A percentile compares a stretch with the other conserved stretches of the same genome.
Conservation (phyloP, 2,797 vertebrate genomes). For the Orientallactaga sibirica region DNA sequence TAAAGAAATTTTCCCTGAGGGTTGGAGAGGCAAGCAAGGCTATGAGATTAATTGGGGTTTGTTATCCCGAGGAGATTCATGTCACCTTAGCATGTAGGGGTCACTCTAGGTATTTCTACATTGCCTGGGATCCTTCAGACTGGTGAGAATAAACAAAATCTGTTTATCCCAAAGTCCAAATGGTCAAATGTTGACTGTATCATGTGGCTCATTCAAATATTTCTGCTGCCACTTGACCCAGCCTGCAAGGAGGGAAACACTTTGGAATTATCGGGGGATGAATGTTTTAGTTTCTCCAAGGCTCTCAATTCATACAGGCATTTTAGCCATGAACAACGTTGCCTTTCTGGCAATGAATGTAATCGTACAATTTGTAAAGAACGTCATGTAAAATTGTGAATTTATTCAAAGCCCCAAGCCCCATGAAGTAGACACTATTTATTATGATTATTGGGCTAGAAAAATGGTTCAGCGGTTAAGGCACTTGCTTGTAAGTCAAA, state of each 20-base stretch:
- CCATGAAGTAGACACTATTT: background rate
- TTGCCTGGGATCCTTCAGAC: background rate
- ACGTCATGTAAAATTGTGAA: background rate
- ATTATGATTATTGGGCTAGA: background rate
- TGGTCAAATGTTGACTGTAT: background rate
- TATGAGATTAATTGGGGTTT: background rate
- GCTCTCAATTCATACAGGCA: background rate
- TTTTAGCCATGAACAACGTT: constrained; percentile 32
- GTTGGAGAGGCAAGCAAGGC: background rate
- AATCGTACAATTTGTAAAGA: constrained; percentile 2
- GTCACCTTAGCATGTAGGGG: background rate
- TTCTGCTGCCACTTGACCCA: constrained; percentile 18
- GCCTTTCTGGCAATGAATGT: background rate
- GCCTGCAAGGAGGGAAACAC: background rate
- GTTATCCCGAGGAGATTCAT: background rate
- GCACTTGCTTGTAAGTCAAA: too few species aligned
- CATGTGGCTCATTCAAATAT: background rate
- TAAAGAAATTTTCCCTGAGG: background rate
- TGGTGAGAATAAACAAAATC: constrained; percentile 5
- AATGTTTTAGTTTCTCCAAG: background rate
- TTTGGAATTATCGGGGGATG: background rate
- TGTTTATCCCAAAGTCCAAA: background rate
- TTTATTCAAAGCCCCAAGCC: constrained; percentile 36
- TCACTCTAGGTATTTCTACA: background rate
- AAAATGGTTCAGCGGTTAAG: too few species aligned